phyloP scores from a whole-genome alignment of 2,113 vertebrate genomes.

The Tapirus terrestris region DNA sequence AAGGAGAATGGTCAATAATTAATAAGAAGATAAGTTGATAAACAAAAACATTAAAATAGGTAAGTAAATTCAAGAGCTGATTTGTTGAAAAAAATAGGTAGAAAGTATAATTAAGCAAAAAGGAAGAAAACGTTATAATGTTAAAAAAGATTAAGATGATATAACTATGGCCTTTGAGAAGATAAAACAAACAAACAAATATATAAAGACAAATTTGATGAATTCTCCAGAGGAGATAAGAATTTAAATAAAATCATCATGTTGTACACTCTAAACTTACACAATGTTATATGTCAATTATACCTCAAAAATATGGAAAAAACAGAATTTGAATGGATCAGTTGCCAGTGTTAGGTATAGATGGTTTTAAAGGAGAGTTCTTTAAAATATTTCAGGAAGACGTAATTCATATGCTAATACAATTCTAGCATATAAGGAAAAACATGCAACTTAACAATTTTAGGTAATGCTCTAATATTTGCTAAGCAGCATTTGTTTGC shows the following conservation, averaged over 20 bases:
- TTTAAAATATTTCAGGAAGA: neutral
- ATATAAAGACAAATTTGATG: neutral
- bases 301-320: neutral
- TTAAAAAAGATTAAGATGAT: neutral
- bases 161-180: neutral
- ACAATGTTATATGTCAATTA: neutral
- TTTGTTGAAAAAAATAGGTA: neutral
- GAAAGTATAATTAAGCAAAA: neutral
- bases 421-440: neutral
- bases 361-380: neutral
- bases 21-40: neutral
- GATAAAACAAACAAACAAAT: neutral
- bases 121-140: neutral
- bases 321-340: neutral
- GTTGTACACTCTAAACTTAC: neutral
- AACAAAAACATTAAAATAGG: neutral
- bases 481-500: neutral
- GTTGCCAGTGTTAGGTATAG: neutral
- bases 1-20: neutral
- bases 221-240: neutral
- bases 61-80: neutral
- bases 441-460: neutral
- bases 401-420: neutral
- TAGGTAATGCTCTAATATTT: neutral
- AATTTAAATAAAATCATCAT: neutral